Percentiles rank a stretch among this genome's conserved stretches.
These are phyloP conservation scores for Merodon equestris DNA, from an alignment of 2,888 invertebrate genomes.

Conservation along the genomic window DNA sequence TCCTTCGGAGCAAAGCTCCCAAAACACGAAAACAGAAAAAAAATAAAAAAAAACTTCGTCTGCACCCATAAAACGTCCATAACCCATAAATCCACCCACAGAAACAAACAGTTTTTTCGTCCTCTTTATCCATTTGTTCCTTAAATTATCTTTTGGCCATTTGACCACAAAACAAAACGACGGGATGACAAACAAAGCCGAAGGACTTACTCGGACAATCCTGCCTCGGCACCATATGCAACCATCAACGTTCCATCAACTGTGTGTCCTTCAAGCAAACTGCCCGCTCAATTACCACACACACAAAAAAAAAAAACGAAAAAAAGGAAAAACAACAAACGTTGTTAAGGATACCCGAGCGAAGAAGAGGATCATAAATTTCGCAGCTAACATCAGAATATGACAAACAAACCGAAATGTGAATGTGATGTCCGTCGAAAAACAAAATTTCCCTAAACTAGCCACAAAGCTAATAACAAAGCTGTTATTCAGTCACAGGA, in stretches of 20 bases:
- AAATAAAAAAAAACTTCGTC: slow-evolving; percentile 24
- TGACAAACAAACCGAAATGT: slow-evolving; percentile 61
- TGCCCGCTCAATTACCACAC: slow-evolving; percentile 52
- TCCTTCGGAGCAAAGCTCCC: neutral
- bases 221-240: slow-evolving; percentile 30
- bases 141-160: slow-evolving; percentile 57
- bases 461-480: slow-evolving; percentile 69
- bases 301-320: slow-evolving; percentile 9
- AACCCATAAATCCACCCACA: slow-evolving; percentile 64
- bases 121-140: slow-evolving; percentile 24
- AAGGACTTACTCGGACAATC: neutral
- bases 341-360: slow-evolving; percentile 46
- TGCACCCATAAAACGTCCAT: slow-evolving; percentile 41
- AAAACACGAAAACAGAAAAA: slow-evolving; percentile 3
- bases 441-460: slow-evolving; percentile 56
- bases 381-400: slow-evolving; percentile 64
- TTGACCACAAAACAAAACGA: slow-evolving; percentile 46
- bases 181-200: neutral
- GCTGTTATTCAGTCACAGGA: slow-evolving; percentile 66
- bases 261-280: slow-evolving; percentile 50
- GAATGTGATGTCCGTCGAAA: slow-evolving; percentile 28
- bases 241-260: slow-evolving; percentile 63
- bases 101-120: slow-evolving; percentile 40
- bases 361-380: slow-evolving; percentile 60
- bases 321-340: slow-evolving; percentile 16